These are phyloP conservation scores for Bubalus kerabau DNA, from an alignment of 2,113 vertebrate genomes.

Conservation along the genomic window DNA sequence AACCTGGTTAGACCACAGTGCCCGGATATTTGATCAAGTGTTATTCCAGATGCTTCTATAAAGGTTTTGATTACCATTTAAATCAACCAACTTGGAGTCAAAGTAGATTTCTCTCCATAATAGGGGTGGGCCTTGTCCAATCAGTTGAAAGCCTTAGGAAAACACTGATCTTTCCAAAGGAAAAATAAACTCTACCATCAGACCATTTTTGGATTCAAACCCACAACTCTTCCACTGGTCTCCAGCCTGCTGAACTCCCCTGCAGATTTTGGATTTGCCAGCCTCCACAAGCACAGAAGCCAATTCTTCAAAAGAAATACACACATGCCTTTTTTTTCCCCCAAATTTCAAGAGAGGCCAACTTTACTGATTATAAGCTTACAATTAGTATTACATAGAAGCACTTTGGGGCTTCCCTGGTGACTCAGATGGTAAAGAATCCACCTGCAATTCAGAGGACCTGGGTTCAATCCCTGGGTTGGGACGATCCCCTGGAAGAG, in stretches of 20 bases:
- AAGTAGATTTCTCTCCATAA: background rate
- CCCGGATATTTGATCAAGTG: background rate
- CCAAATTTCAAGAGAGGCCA: background rate
- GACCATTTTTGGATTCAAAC: background rate
- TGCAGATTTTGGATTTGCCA: background rate
- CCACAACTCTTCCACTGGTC: background rate
- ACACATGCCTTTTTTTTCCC: rapidly evolving
- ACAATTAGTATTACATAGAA: background rate
- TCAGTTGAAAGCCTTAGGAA: background rate
- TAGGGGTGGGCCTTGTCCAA: background rate
- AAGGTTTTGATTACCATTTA: background rate
- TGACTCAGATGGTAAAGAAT: background rate
- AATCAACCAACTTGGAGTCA: background rate
- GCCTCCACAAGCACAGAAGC: background rate
- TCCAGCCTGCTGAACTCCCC: background rate
- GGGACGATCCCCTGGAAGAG: background rate
- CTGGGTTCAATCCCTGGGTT: background rate
- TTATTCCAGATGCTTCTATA: background rate
- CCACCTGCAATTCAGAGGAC: background rate
- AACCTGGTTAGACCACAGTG: background rate
- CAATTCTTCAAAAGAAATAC: background rate
- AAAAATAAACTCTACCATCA: background rate
- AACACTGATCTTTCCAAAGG: background rate
- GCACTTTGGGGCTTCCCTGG: background rate
- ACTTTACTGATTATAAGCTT: background rate